Percentiles rank a stretch among this genome's conserved stretches.
Conservation (phyloP, 2,888 invertebrate species). For the Calameuta filiformis region DNA sequence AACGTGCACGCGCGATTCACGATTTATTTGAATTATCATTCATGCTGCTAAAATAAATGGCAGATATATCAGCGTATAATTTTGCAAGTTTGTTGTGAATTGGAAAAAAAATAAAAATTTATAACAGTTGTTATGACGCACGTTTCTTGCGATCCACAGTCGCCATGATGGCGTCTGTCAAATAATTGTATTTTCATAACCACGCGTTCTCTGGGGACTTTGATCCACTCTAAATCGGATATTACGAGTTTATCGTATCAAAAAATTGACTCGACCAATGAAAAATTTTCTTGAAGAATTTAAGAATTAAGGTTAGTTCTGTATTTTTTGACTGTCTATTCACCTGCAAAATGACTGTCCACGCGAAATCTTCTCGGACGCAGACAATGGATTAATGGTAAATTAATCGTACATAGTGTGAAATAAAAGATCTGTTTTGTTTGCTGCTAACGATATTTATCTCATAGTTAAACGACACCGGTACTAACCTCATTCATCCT, state of each 20-base stretch:
- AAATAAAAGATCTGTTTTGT: not conserved
- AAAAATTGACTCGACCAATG: not conserved
- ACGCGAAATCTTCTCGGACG: not conserved
- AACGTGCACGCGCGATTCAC: not conserved
- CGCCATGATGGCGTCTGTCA: not conserved
- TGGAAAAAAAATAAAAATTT: not conserved
- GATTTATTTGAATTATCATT: not conserved
- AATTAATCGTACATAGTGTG: not conserved
- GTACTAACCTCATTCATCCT: not conserved
- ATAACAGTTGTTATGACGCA: not conserved
- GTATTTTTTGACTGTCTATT: not conserved
- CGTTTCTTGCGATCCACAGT: not conserved
- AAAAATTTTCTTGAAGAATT: not conserved
- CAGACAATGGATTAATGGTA: not conserved
- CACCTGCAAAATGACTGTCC: not conserved
- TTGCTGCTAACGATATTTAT: not conserved
- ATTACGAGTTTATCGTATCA: not conserved
- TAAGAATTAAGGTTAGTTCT: not conserved
- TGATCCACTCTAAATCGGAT: not conserved
- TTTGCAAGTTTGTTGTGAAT: not conserved
- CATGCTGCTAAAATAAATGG: not conserved
- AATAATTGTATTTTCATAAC: not conserved
- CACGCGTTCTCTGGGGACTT: not conserved
- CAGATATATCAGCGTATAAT: not conserved
- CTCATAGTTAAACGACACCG: not conserved